Percentiles rank a stretch among this genome's conserved stretches.
phyloP scores from a whole-genome alignment of 2,888 invertebrate species.

The Girardia tigrina region DNA sequence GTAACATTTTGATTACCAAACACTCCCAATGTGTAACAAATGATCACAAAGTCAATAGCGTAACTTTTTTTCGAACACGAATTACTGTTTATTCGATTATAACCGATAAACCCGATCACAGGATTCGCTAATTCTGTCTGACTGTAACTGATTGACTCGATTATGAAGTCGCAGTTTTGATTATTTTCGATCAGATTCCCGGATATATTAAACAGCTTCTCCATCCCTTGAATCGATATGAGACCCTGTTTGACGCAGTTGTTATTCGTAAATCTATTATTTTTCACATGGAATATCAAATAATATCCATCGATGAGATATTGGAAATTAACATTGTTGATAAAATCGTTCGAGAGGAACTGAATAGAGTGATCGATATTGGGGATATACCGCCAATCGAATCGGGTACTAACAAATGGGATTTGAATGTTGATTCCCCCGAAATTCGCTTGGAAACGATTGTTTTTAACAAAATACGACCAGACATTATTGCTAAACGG shows the following conservation, averaged over 20 bases:
- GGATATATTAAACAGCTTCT: conserved; percentile 62
- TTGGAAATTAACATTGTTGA: conserved; percentile 57
- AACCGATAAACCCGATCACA: conserved; percentile 65
- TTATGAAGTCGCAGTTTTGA: conserved; percentile 62
- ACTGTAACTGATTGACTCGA: conserved; percentile 74
- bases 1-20: conserved; percentile 83
- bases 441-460: conserved; percentile 47
- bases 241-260: conserved; percentile 60
- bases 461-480: conserved; percentile 77
- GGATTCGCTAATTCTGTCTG: conserved; percentile 68
- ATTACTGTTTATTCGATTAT: conserved; percentile 66
- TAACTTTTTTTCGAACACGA: conserved; percentile 40
- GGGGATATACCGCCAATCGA: conserved; percentile 36
- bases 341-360: conserved; percentile 54
- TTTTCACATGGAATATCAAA: neutral
- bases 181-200: conserved; percentile 68
- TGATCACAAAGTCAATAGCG: neutral
- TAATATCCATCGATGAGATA: conserved; percentile 5
- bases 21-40: conserved; percentile 67
- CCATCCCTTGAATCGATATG: conserved; percentile 71
- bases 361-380: conserved; percentile 14
- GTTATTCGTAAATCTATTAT: conserved; percentile 63
- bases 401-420: conserved; percentile 61
- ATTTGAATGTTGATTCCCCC: conserved; percentile 76
- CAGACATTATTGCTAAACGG: conserved; percentile 89